Evolutionary conservation across 2,888 invertebrate genomes (phyloP).

Genomic region (Ephialtes manifestator): DNA sequence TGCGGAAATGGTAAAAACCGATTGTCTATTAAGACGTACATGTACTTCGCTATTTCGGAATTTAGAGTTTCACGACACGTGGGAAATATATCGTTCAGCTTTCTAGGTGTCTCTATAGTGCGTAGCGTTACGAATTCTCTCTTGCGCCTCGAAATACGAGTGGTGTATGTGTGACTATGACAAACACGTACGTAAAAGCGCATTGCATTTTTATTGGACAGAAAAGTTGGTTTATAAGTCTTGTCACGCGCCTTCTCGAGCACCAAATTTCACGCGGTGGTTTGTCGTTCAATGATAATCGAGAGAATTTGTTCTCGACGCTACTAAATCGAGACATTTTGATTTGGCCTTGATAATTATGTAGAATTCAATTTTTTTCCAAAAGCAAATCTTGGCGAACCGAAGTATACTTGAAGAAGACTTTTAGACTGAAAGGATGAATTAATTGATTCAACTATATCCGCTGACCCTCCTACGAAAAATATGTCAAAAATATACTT

Average conservation of each 20-base stretch:
- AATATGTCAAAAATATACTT: no score
- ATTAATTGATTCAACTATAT: no score
- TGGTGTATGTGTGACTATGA: background rate
- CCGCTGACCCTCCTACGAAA: no score
- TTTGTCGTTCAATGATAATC: background rate
- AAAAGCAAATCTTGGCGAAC: background rate
- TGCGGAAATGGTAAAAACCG: conserved; percentile 9
- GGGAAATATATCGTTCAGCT: conserved; percentile 30
- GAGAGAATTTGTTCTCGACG: conserved; percentile 6
- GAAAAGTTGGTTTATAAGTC: background rate
- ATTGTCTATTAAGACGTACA: background rate
- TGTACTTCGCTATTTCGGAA: conserved; percentile 32
- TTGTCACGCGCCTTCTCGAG: conserved; percentile 34
- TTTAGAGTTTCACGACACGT: conserved; percentile 39
- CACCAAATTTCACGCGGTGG: conserved; percentile 24
- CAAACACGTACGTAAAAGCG: conserved; percentile 19
- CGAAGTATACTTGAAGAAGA: background rate
- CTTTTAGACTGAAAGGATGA: no score
- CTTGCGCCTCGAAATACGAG: conserved; percentile 17
- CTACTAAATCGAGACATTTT: background rate
- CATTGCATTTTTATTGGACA: conserved; percentile 24
- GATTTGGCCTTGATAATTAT: conserved; percentile 22
- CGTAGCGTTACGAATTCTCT: conserved; percentile 26
- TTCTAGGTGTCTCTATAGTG: conserved; percentile 25
- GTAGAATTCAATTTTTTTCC: background rate